Base-by-base conservation (phyloP, 2,113 vertebrate genomes). In the Neopipo cinnamomea region DNA sequence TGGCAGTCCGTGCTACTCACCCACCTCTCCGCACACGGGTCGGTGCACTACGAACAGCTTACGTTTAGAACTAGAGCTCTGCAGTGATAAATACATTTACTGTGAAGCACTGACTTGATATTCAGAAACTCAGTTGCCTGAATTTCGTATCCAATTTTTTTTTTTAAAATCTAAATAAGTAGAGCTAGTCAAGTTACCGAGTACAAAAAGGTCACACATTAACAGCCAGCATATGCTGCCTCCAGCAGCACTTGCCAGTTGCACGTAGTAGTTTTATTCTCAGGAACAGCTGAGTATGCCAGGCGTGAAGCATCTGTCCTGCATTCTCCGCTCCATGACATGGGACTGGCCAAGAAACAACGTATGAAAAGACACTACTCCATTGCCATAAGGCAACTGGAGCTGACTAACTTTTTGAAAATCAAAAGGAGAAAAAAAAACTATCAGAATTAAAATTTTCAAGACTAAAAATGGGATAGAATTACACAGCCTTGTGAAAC, bases 281-380 rank as follows among this genome's bases (percentile, higher is more conserved):
- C 88, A 91, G 75, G 89, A 96, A 97, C 95, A 97, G 96, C 97
- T 97, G 95, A 95, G 80, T 92, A 87, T 93, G 83, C 79, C 94
- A 93, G 75, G 93, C 96, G 97, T 95, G 95, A 91, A 94, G 97
- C 96, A 98, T 97, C 95, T 97, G 92, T 96, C 86, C 88, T 73
- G 61, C 67, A 95, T 97, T 96, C 97, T 67, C 93, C 66, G 71
- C 72, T 79, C 44, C 50, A 12, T 81, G 85, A 95, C 83, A 96
- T 3, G 20, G 71, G 37, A 91, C 78, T 93, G 71, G 88, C 76
- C 88, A 86, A 85, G 80, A 96, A 95, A 74, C 56, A 89, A 49
- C 3, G 8, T 12, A n/a, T 12, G 62, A 85, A 90, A 89, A 71
- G 94, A 91, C 52, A 68, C 76, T 21, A 85, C 58, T 65, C 24